Percentiles rank a stretch among this genome's conserved stretches.
Evolutionary conservation across 1,140 invertebrate species (phyloP).

Genomic region (Sarcophaga bullata): DNA sequence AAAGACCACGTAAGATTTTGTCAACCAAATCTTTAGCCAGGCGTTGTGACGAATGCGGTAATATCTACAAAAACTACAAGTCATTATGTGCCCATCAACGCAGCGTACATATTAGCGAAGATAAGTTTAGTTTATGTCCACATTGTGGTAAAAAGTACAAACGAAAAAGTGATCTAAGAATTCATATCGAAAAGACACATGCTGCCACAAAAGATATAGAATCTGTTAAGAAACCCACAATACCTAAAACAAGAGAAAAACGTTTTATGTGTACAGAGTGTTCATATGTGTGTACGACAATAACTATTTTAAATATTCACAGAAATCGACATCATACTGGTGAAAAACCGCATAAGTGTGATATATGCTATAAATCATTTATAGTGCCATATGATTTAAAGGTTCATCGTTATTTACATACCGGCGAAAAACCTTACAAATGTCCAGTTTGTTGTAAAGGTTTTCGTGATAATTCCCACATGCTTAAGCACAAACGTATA

Average conservation of each 20-base stretch:
- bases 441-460: constrained; percentile 79
- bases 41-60: constrained; percentile 22
- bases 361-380: constrained; percentile 61
- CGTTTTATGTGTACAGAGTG: constrained; percentile 70
- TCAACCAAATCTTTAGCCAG: not conserved
- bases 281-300: constrained; percentile 62
- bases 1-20: not conserved
- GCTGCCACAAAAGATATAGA: constrained; percentile 67
- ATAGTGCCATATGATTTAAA: constrained; percentile 68
- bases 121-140: constrained; percentile 50
- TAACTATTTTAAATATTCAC: constrained; percentile 68
- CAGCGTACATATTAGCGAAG: constrained; percentile 14
- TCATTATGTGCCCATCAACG: constrained; percentile 12
- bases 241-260: constrained; percentile 69
- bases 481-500: constrained; percentile 75
- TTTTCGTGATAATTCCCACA: constrained; percentile 80
- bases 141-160: constrained; percentile 67
- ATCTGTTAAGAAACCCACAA: constrained; percentile 69
- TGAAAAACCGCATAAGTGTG: constrained; percentile 69
- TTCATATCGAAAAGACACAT: constrained; percentile 67
- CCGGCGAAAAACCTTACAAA: constrained; percentile 75
- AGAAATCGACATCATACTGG: constrained; percentile 68
- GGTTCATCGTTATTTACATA: constrained; percentile 72
- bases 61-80: not conserved
- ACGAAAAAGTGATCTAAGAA: constrained; percentile 67